A percentile compares a stretch with the other conserved stretches of the same genome.
Conservation (phyloP, 2,797 vertebrate genomes). For the Anguilla anguilla region DNA sequence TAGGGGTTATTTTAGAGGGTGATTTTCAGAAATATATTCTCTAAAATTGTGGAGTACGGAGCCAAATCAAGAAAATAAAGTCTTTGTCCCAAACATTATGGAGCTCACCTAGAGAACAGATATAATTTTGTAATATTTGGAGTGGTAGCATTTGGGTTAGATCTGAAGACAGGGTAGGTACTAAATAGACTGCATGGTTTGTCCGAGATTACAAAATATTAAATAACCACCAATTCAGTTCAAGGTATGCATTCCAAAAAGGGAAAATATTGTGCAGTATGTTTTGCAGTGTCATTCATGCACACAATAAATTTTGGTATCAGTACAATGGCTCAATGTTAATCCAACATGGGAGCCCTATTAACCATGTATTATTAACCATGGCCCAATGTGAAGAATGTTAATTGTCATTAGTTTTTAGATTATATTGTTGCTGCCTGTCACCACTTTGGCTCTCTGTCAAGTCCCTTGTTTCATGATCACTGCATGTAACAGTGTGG, state of each 20-base stretch:
- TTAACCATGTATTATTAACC: background rate
- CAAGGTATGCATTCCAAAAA: background rate
- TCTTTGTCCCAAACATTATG: too few relatives aligned
- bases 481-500: slow-evolving; percentile 30
- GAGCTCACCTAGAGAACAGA: too few relatives aligned
- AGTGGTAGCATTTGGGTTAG: too few relatives aligned
- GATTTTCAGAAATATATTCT: too few relatives aligned
- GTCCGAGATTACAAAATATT: background rate
- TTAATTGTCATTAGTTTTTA: background rate
- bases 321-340: background rate
- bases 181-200: background rate
- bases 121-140: too few relatives aligned
- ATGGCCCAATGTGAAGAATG: background rate
- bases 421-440: background rate
- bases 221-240: background rate
- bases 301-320: background rate
- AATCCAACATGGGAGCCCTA: background rate
- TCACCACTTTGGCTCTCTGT: background rate
- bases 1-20: too few relatives aligned
- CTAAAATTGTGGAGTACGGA: too few relatives aligned
- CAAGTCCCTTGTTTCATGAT: slow-evolving; percentile 19
- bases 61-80: too few relatives aligned
- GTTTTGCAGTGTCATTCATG: background rate
- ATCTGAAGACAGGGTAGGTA: too few relatives aligned
- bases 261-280: background rate